These are phyloP conservation scores for Merluccius polli DNA, from an alignment of 2,797 vertebrate species.

Conservation along the genomic window DNA sequence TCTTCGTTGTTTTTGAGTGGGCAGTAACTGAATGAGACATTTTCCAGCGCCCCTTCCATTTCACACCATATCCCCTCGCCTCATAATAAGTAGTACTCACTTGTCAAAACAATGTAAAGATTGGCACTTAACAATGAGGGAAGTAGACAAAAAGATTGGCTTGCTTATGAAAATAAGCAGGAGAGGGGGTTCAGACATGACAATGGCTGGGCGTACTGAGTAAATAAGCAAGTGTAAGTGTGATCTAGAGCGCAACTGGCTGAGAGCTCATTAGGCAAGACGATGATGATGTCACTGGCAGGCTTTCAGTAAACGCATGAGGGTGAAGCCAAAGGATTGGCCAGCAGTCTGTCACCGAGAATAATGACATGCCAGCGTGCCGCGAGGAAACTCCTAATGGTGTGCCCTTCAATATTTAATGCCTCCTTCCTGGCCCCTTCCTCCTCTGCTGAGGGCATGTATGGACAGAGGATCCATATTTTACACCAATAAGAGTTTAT, in stretches of 20 bases:
- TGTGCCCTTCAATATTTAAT: slow-evolving; percentile 70
- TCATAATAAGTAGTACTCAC: not conserved
- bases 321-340: slow-evolving; percentile 41
- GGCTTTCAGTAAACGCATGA: slow-evolving; percentile 45
- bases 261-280: slow-evolving; percentile 46
- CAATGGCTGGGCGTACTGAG: slow-evolving; percentile 1
- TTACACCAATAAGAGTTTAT: slow-evolving; percentile 51
- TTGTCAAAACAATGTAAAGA: not conserved
- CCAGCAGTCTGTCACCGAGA: slow-evolving; percentile 50
- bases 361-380: slow-evolving; percentile 58
- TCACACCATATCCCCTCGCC: not conserved
- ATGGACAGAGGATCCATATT: slow-evolving; percentile 49
- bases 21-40: not conserved
- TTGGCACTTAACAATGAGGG: not conserved
- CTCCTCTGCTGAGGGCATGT: slow-evolving; percentile 53
- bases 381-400: slow-evolving; percentile 68
- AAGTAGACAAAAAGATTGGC: not conserved
- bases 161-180: not conserved
- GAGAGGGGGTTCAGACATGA: slow-evolving; percentile 26
- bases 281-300: slow-evolving; percentile 38
- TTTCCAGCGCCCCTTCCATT: not conserved
- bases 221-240: slow-evolving; percentile 14
- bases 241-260: slow-evolving; percentile 26
- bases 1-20: not conserved
- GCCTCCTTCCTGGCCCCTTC: slow-evolving; percentile 51